phyloP scores from a whole-genome alignment of 2,888 invertebrate species.

The Chaetogeoica ovagalla region DNA sequence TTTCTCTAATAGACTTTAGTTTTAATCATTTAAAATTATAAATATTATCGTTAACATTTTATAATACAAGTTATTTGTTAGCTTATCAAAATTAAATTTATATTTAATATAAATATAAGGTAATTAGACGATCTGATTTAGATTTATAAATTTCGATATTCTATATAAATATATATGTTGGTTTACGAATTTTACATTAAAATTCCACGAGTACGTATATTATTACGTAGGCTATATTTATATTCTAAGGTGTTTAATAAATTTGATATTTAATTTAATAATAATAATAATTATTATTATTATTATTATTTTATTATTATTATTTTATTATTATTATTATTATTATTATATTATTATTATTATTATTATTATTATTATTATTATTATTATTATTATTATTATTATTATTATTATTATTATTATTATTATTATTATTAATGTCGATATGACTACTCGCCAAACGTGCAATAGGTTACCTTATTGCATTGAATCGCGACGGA shows the following conservation, averaged over 20 bases:
- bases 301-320: too few relatives aligned
- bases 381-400: too few relatives aligned
- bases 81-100: neutral
- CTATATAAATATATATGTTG: too few relatives aligned
- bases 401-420: too few relatives aligned
- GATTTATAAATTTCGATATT: slow-evolving; percentile 21
- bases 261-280: slow-evolving; percentile 31
- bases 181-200: neutral
- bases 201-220: neutral
- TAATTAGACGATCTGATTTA: neutral
- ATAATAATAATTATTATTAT: too few relatives aligned
- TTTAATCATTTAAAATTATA: neutral
- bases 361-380: neutral
- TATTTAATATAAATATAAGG: neutral
- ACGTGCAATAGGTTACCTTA: too few relatives aligned
- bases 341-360: neutral
- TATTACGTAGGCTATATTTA: neutral
- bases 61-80: slow-evolving; percentile 4
- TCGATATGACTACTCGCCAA: too few relatives aligned
- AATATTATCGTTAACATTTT: slow-evolving; percentile 11
- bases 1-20: neutral
- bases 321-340: too few relatives aligned
- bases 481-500: too few relatives aligned
- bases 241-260: slow-evolving; percentile 19
- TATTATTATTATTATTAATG: too few relatives aligned